Conservation (phyloP, 1,140 invertebrate species). For the Anastatus disparis region DNA sequence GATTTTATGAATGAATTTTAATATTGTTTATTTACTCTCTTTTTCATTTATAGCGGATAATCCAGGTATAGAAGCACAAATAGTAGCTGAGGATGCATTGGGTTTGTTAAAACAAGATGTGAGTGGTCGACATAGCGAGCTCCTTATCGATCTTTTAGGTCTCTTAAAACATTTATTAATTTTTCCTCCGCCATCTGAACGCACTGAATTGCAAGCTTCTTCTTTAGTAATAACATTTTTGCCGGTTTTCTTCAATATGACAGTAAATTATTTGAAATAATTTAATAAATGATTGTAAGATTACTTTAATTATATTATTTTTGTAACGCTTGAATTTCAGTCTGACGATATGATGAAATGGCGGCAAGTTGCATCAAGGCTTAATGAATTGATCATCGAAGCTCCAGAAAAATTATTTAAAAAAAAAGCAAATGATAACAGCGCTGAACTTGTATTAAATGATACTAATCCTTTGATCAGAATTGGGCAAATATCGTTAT, state of each 20-base stretch:
- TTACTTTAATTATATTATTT: background rate
- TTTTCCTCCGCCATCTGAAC: slow-evolving; percentile 59
- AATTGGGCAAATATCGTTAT: slow-evolving; percentile 38
- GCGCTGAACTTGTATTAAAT: slow-evolving; percentile 4
- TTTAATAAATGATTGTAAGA: background rate
- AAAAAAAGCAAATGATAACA: slow-evolving; percentile 31
- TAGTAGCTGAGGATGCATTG: slow-evolving; percentile 63
- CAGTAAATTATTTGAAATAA: slow-evolving; percentile 54
- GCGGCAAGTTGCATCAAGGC: slow-evolving; percentile 51
- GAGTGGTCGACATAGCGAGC: slow-evolving; percentile 56
- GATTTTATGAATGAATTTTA: too few species aligned
- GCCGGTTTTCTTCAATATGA: slow-evolving; percentile 64
- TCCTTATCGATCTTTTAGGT: slow-evolving; percentile 59
- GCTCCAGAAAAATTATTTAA: slow-evolving; percentile 46
- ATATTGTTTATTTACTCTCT: background rate
- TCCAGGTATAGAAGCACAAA: slow-evolving; percentile 58
- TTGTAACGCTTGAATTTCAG: slow-evolving; percentile 34
- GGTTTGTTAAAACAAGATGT: slow-evolving; percentile 64
- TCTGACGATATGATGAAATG: slow-evolving; percentile 49
- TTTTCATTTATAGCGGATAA: slow-evolving; percentile 52
- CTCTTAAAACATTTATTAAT: slow-evolving; percentile 59
- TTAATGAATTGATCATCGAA: slow-evolving; percentile 54
- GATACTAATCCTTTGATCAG: slow-evolving; percentile 36
- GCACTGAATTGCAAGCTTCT: slow-evolving; percentile 61
- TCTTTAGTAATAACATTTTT: slow-evolving; percentile 62